Base-by-base conservation (phyloP, 2,888 invertebrate genomes). In the Pandemis cinnamomeana region DNA sequence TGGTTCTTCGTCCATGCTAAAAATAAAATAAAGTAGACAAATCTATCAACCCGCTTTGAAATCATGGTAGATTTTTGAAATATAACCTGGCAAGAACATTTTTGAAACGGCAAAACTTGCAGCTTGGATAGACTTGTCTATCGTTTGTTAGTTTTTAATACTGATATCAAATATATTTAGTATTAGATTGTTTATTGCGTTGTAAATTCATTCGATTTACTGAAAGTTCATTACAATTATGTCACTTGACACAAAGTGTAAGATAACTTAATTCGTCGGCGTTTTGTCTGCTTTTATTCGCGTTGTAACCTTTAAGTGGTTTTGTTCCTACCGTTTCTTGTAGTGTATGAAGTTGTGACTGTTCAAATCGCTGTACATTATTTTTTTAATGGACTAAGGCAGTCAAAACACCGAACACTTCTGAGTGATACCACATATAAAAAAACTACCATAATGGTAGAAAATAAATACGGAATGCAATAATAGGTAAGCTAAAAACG, bases 171-270 rank as follows among this genome's bases (percentile, higher is more conserved):
- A 80, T 82, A 75, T 11, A 58, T 27, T 58, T 58, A 58, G 20
- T 58, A 46, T 88, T 89, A 88, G 87, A 87, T 89, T 88, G 84
- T 80, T 83, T 86, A 86, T 87, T 89, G 89, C 89, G 88, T 88
- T 86, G 87, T 83, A 36, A 4, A 36, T 80, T 83, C 82, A 61
- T 8, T 10, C 27, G 58, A 2, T 46, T 46, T 11, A 11, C 11
- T 46, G 7, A 7, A 44, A 11, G 46, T 5, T 46, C 46, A 11
- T 46, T 36, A 36, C 27, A 36, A 36, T 2, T 27, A n/a, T 20
- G 10, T 46, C 11, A 46, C 46, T 46, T 46, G 11, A 46, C 46
- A 46, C 5, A 46, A 46, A 46, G 11, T 11, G 5, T 46, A 11
- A 46, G 46, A 46, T 0, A 46, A 11, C 46, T 46, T 46, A 11